Conservation (phyloP, 2,113 vertebrate genomes). For the Plotosus lineatus region DNA sequence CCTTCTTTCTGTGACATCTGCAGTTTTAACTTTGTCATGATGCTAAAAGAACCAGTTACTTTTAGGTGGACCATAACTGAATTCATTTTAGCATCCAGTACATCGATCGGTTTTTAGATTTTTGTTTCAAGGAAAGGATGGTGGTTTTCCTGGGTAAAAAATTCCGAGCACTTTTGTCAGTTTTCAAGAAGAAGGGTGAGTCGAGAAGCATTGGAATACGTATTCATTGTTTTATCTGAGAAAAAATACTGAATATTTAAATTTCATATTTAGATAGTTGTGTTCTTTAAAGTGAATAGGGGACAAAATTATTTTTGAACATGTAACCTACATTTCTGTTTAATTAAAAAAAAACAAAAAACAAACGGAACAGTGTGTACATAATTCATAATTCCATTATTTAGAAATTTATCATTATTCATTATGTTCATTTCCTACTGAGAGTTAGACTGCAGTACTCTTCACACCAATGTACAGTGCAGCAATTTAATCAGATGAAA, state of each 20-base stretch:
- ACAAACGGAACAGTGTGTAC: neutral
- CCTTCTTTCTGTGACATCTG: constrained; percentile 9
- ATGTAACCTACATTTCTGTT: neutral
- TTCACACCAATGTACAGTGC: constrained; percentile 3
- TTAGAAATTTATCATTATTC: neutral
- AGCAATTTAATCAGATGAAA: neutral
- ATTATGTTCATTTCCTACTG: neutral
- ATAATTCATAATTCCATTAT: neutral
- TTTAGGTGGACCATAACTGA: constrained; percentile 26
- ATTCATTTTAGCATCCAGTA: neutral
- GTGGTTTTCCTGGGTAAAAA: constrained; percentile 87
- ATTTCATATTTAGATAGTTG: neutral
- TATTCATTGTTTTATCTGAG: neutral
- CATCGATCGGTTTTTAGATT: neutral
- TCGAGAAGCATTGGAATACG: constrained; percentile 43
- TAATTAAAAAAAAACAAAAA: too few relatives aligned
- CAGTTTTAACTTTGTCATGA: constrained; percentile 5
- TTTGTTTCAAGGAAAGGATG: constrained; percentile 69
- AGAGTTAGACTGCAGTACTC: neutral
- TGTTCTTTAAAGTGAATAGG: neutral
- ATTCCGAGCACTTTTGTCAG: constrained; percentile 78
- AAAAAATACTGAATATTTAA: too few relatives aligned
- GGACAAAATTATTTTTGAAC: neutral
- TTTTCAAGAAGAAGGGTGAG: constrained; percentile 95
- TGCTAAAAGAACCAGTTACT: constrained; percentile 7